These are phyloP conservation scores for Nephrocerus scutellatus DNA, from an alignment of 2,888 invertebrate species.

Conservation along the genomic window DNA sequence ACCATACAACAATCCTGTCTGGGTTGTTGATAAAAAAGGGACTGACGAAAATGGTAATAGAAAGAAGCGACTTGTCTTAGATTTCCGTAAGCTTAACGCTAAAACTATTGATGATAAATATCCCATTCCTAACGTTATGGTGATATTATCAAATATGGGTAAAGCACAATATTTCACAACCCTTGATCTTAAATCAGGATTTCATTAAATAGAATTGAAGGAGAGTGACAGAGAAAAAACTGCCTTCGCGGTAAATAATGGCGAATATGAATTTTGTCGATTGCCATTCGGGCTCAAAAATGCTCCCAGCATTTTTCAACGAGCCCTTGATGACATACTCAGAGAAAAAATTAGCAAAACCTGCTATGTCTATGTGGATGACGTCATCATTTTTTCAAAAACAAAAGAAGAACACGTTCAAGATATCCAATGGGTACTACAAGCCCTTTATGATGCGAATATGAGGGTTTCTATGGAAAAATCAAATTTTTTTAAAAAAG, in stretches of 20 bases:
- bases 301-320: conserved; percentile 9
- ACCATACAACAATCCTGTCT: conserved; percentile 11
- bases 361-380: conserved; percentile 9
- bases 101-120: too few relatives aligned
- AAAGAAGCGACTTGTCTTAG: conserved; percentile 11
- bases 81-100: too few relatives aligned
- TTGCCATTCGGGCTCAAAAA: conserved; percentile 3
- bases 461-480: conserved; percentile 6
- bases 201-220: conserved; percentile 7
- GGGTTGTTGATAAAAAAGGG: conserved; percentile 13
- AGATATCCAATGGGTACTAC: conserved; percentile 4
- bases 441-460: neutral
- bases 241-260: conserved; percentile 9
- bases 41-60: conserved; percentile 1
- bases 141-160: conserved; percentile 6
- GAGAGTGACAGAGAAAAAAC: conserved; percentile 11
- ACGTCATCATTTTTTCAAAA: conserved; percentile 7
- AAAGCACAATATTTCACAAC: conserved; percentile 4
- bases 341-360: conserved; percentile 2
- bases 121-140: conserved; percentile 4
- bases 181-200: conserved; percentile 10
- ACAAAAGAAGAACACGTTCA: conserved; percentile 3
- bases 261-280: conserved; percentile 8
- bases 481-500: conserved; percentile 4
- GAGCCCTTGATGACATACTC: conserved; percentile 6